Evolutionary conservation across 1,140 invertebrate species (phyloP), one percentile per base, ranked within the genome.

Genomic region (Conus betulinus): DNA sequence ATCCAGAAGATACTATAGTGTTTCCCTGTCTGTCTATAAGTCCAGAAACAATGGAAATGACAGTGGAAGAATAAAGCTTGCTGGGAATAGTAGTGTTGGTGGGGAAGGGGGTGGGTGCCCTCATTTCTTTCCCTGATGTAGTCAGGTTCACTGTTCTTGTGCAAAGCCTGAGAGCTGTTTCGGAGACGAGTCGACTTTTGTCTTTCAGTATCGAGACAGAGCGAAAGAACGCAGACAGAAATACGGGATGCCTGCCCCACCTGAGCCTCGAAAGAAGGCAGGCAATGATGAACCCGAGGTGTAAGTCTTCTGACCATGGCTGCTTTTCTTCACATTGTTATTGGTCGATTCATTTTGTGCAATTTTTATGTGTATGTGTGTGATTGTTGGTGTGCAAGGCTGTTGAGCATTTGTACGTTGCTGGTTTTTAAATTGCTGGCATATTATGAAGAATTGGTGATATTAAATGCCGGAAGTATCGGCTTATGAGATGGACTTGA

Each of bases 211-310:
- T 95, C 96, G 99, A 89, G 99, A 99, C 95, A 96, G 99, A 86
- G 99, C 99, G 3, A 99, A 99, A 93, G 99, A 99, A 94, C 96
- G 99, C 57, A 95, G 99, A 88, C 96, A 98, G 85, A 99, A 99
- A 94, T 99, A 98, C 95, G 99, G 99, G 0, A 97, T 98, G 93
- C 97, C 97, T 13, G 97, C 97, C 90, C 97, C 97, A 82, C 97
- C 97, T 2, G 91, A 92, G 85, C 93, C 93, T 67, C 91, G 85
- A 83, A 92, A 92, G 87, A 91, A 87, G 85, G 85, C 85, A 78
- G 88, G 88, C 84, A 90, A 78, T 89, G 92, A 87, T 74, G 87
- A 78, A 23, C 85, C 85, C 11, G 71, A 87, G 85, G 85, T 87
- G 85, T 87, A 87, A 87, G 85, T 87, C 71, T 78, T 78, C 39